Evolutionary conservation across 1,140 invertebrate species (phyloP).

Genomic region (Oreohelix idahoensis): DNA sequence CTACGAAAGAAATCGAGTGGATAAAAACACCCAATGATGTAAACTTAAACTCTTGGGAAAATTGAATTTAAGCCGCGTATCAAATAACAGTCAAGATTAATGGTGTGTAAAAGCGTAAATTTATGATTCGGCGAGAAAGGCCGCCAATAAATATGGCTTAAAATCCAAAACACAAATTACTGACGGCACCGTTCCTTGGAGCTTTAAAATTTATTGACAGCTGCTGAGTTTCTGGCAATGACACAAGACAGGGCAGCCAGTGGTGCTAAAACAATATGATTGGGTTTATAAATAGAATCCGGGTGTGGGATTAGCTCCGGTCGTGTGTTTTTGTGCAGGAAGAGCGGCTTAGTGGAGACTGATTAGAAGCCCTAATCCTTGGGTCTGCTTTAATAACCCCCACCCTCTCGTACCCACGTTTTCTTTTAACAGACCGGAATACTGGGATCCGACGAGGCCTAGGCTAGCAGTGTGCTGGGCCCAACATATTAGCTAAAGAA

Average conservation of each 20-base stretch:
- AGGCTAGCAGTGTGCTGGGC: neutral
- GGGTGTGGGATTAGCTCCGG: neutral
- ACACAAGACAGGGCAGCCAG: neutral
- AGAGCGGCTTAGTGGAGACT: neutral
- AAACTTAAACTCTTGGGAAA: no score
- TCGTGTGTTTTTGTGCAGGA: neutral
- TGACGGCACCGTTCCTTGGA: neutral
- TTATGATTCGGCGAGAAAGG: neutral
- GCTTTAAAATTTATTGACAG: neutral
- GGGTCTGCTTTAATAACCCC: neutral
- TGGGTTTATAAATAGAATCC: neutral
- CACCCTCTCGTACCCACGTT: neutral
- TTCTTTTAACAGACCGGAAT: neutral
- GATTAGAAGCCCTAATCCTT: neutral
- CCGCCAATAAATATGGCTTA: neutral
- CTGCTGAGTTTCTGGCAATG: neutral
- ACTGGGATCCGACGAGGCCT: neutral
- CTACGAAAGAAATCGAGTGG: no score
- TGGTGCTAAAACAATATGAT: neutral
- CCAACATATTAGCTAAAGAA: conserved; percentile 45
- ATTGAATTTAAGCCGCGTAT: neutral
- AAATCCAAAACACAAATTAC: neutral
- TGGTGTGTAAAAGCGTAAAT: neutral
- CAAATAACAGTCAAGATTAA: neutral
- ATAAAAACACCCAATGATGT: no score